These are phyloP conservation scores for Acanthosoma haemorrhoidale DNA, from an alignment of 2,888 invertebrate genomes.

Conservation along the genomic window DNA sequence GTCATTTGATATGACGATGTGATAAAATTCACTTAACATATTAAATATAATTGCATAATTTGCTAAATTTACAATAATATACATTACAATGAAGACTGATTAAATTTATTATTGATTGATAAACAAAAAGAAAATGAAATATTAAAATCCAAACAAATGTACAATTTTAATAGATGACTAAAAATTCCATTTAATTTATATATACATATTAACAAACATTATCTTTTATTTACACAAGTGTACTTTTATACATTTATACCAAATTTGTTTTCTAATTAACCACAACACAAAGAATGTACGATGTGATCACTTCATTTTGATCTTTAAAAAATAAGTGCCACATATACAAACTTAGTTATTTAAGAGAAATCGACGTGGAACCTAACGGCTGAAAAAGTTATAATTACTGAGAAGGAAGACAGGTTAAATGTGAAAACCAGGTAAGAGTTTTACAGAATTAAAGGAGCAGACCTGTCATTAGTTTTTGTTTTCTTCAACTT, in stretches of 20 bases:
- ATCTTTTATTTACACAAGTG: neutral
- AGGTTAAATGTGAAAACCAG: neutral
- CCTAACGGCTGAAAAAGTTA: neutral
- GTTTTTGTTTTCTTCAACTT: conserved; percentile 82
- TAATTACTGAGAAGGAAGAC: neutral
- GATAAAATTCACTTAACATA: conserved; percentile 20
- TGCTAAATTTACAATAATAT: neutral
- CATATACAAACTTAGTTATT: too few relatives aligned
- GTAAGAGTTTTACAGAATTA: conserved; percentile 49
- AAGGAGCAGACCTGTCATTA: conserved; percentile 77
- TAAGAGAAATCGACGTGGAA: neutral
- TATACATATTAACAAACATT: conserved; percentile 11
- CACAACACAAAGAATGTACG: too few relatives aligned
- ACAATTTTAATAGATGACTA: too few relatives aligned
- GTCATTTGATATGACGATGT: neutral
- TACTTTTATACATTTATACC: neutral
- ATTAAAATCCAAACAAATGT: too few relatives aligned
- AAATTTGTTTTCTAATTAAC: too few relatives aligned
- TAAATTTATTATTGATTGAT: neutral
- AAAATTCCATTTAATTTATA: too few relatives aligned
- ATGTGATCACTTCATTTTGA: conserved; percentile 9
- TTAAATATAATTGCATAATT: neutral
- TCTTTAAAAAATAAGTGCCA: conserved; percentile 9
- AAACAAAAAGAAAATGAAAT: too few relatives aligned
- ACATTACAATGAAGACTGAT: neutral